Evolutionary conservation across 1,140 invertebrate genomes (phyloP).

Genomic region (Neodiprion lecontei): DNA sequence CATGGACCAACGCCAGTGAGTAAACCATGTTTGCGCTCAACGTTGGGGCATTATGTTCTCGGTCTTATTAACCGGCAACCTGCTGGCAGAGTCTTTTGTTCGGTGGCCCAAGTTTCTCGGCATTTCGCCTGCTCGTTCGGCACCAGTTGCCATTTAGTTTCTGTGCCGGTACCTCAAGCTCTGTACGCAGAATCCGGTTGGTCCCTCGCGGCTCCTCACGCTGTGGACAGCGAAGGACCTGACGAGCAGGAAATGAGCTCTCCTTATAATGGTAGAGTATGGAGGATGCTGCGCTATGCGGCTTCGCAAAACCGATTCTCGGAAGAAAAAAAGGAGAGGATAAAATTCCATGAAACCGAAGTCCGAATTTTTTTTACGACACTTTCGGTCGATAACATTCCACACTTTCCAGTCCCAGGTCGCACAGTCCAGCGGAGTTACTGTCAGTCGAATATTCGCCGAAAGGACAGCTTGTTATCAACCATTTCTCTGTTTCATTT

Average conservation of each 20-base stretch:
- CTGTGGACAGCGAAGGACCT: neutral
- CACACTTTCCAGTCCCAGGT: too few relatives aligned
- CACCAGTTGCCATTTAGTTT: neutral
- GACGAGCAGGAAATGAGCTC: too few relatives aligned
- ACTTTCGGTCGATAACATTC: too few relatives aligned
- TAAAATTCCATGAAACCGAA: too few relatives aligned
- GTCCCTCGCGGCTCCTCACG: neutral
- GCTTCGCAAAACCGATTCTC: neutral
- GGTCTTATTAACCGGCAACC: neutral
- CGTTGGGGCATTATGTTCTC: neutral
- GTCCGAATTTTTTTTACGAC: too few relatives aligned
- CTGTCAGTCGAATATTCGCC: too few relatives aligned
- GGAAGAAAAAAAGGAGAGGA: neutral
- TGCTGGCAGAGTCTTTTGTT: neutral
- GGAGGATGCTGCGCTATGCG: neutral
- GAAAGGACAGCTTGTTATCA: too few relatives aligned
- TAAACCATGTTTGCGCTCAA: neutral
- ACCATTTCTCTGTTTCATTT: too few relatives aligned
- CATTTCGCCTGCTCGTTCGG: neutral
- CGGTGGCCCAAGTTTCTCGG: conserved; percentile 3
- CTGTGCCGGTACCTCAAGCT: neutral
- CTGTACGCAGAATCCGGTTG: too few relatives aligned
- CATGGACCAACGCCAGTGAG: neutral
- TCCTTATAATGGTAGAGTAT: too few relatives aligned
- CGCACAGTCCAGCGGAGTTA: too few relatives aligned